Conservation (phyloP, 2,888 invertebrate species). For the Trachelus iudaicus region DNA sequence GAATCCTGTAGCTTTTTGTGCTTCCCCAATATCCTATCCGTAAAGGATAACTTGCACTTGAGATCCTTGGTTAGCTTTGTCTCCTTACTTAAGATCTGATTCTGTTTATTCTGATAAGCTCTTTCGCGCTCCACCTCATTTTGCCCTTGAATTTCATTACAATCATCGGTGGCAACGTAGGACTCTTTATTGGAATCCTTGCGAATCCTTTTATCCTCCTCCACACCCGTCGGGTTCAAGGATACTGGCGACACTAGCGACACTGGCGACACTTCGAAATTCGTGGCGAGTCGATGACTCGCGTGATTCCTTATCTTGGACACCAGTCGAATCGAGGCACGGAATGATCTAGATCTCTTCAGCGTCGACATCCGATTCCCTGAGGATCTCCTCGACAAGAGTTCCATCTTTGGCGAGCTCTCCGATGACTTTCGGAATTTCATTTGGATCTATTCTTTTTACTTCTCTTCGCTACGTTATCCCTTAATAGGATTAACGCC, state of each 20-base stretch:
- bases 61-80: conserved; percentile 42
- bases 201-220: neutral
- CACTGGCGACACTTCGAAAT: conserved; percentile 37
- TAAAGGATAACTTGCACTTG: conserved; percentile 47
- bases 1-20: neutral
- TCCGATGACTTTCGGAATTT: conserved; percentile 51
- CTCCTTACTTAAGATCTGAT: neutral
- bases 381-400: conserved; percentile 45
- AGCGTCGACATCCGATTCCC: conserved; percentile 46
- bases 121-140: neutral
- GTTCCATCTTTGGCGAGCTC: conserved; percentile 56
- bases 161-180: conserved; percentile 1
- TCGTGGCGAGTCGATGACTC: conserved; percentile 32
- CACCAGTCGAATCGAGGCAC: conserved; percentile 58
- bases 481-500: neutral
- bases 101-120: neutral
- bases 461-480: neutral
- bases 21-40: conserved; percentile 38
- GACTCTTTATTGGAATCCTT: neutral
- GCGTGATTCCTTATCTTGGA: conserved; percentile 55
- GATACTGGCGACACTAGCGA: conserved; percentile 31
- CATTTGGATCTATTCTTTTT: conserved; percentile 42
- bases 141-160: conserved; percentile 9
- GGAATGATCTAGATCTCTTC: conserved; percentile 58
- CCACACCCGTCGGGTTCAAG: conserved; percentile 8